Evolutionary conservation across 2,888 invertebrate genomes (phyloP), one percentile per base, ranked within the genome.

Genomic region (Lydus trimaculatus): DNA sequence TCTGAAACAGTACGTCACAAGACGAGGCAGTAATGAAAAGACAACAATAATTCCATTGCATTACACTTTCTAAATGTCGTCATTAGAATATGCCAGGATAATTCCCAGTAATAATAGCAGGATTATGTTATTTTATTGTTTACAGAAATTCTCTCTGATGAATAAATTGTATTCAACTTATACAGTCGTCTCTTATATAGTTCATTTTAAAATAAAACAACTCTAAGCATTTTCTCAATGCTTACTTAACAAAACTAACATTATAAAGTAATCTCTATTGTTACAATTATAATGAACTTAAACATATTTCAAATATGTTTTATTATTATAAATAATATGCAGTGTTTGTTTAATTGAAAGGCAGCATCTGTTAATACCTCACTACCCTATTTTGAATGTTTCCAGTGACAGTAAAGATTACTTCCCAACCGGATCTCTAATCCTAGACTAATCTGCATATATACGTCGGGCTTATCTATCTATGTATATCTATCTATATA

Each of bases 361-460:
- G 17, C 43, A 43, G 43, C 43, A 43, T 43, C 43, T 43, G 43
- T 43, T 43, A 43, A 43, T 43, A 43, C 43, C 43, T n/a, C 43
- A 48, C 17, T 13, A 23, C 52, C 52, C 52, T 25, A 52, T 52
- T 52, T 23, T 23, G 23, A 52, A 13, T 52, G 23, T 52, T 52
- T 9, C 9, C 48, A 48, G 56, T 64, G 64, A 67, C 48, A 59
- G 58, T 61, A 56, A 64, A 60, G 64, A 64, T 64, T 64, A 67
- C 13, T 23, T 23, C 23, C 52, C 52, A 23, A 9, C 64, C 31
- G 67, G 52, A 36, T 58, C 31, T 61, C 61, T 67, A 67, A 67
- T 67, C 67, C 64, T 6, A 61, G 59, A 36, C 48, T 66, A 63
- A 66, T 66, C 63, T 63, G 20, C 63, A 48, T 23, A 60, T 31